Evolutionary conservation across 1,140 invertebrate genomes (phyloP).

Genomic region (Papilio machaon): DNA sequence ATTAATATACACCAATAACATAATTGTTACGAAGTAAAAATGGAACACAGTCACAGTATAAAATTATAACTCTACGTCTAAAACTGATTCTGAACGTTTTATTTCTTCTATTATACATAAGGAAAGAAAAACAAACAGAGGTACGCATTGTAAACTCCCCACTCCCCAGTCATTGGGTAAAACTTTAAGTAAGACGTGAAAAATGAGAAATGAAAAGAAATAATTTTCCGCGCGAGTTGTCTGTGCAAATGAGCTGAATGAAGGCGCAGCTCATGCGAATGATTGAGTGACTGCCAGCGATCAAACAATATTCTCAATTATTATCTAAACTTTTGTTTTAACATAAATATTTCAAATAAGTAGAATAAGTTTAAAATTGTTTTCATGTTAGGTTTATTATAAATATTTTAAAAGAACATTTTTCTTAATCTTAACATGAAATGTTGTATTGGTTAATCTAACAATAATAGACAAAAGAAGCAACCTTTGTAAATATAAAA

Average conservation of each 20-base stretch:
- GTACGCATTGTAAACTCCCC: slow-evolving; percentile 60
- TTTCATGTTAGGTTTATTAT: neutral
- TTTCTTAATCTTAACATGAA: no score
- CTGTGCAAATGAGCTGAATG: slow-evolving; percentile 83
- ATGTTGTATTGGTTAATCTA: no score
- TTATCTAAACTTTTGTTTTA: slow-evolving; percentile 47
- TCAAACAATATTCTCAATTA: slow-evolving; percentile 72
- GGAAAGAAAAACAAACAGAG: slow-evolving; percentile 69
- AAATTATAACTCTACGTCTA: slow-evolving; percentile 46
- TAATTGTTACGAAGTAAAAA: no score
- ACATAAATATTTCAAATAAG: neutral
- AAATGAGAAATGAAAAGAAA: slow-evolving; percentile 82
- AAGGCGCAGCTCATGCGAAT: slow-evolving; percentile 77
- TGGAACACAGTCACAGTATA: no score
- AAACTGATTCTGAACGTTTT: slow-evolving; percentile 45
- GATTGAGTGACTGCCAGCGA: slow-evolving; percentile 74
- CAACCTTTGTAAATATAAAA: no score
- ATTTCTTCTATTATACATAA: slow-evolving; percentile 17
- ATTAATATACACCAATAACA: no score
- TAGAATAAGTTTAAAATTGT: neutral
- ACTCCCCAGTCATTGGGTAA: slow-evolving; percentile 62
- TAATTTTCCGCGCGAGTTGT: slow-evolving; percentile 82
- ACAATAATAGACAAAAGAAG: no score
- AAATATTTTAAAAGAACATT: neutral
- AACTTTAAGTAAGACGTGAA: slow-evolving; percentile 81